Conservation (phyloP, 1,140 invertebrate species). For the Lordiphosa mommai region DNA sequence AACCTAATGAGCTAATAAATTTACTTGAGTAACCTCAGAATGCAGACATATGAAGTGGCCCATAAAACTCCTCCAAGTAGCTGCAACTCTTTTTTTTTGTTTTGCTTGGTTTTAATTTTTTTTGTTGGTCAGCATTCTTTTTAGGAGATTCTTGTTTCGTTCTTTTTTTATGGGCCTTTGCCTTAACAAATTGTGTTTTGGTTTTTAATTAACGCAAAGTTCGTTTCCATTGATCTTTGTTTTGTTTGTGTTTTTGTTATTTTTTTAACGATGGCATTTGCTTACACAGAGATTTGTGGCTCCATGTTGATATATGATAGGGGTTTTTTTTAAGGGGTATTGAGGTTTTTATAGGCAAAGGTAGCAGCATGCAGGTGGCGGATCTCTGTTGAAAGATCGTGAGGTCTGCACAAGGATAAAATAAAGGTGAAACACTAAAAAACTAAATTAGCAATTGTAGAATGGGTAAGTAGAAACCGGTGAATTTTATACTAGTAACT, state of each 20-base stretch:
- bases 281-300: slow-evolving; percentile 32
- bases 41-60: slow-evolving; percentile 46
- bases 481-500: too few relatives aligned
- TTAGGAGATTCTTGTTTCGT: neutral
- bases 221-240: slow-evolving; percentile 49
- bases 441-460: neutral
- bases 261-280: slow-evolving; percentile 53
- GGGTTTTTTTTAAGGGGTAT: slow-evolving; percentile 12
- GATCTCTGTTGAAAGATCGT: slow-evolving; percentile 4
- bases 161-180: slow-evolving; percentile 40
- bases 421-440: neutral
- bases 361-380: neutral
- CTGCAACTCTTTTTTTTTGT: slow-evolving; percentile 42
- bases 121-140: slow-evolving; percentile 1
- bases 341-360: slow-evolving; percentile 2
- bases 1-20: slow-evolving; percentile 68
- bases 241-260: slow-evolving; percentile 28
- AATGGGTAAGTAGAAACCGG: too few relatives aligned
- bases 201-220: slow-evolving; percentile 56
- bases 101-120: slow-evolving; percentile 15
- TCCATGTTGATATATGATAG: slow-evolving; percentile 36
- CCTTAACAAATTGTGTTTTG: slow-evolving; percentile 51
- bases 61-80: slow-evolving; percentile 58
- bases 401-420: too few relatives aligned
- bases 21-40: slow-evolving; percentile 33